Evolutionary conservation across 2,888 invertebrate genomes (phyloP), one percentile per base, ranked within the genome.

Genomic region (Tupiocoris notatus): DNA sequence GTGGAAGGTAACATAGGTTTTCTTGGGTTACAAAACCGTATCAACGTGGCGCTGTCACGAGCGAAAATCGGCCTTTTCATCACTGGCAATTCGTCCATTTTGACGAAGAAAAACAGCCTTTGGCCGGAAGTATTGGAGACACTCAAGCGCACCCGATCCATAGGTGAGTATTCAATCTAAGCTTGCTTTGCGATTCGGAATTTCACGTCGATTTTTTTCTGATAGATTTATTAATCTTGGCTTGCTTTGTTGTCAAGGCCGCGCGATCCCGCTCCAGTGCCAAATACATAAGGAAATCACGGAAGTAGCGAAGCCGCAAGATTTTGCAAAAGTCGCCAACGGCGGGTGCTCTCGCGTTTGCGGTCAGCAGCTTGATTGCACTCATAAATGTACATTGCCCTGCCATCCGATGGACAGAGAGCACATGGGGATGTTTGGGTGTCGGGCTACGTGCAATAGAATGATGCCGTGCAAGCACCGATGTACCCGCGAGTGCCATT

Each of bases 11-110:
- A 86, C 77, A 90, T 92, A 79, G 93, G 93, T 0, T 93, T 92
- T 83, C 84, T 93, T 6, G 84, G 85, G 1, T 88, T 88, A 22
- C 86, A 88, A 54, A 93, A 93, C 83, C 87, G 93, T 59, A 88
- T 92, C 59, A 92, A 92, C 82, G 93, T 93, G 0, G 91, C 92
- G 0, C 83, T 94, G 63, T 93, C 93, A 0, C 85, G 94, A 80
- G 94, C 91, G 0, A 87, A 87, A 82, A 85, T 86, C 81, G 91
- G 87, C 1, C 86, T 94, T 66, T 93, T 89, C 82, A 88, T 92
- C 3, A 88, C 91, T 80, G 94, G 93, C 1, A 92, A 93, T 81
- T 89, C 91, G 86, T 82, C 85, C 0, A 84, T 87, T 9, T 82
- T 91, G 0, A 84, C 86, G 78, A 81, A 84, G 0, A 85, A 87